phyloP scores from a whole-genome alignment of 2,113 vertebrate species.

The Pomatostomus ruficeps region DNA sequence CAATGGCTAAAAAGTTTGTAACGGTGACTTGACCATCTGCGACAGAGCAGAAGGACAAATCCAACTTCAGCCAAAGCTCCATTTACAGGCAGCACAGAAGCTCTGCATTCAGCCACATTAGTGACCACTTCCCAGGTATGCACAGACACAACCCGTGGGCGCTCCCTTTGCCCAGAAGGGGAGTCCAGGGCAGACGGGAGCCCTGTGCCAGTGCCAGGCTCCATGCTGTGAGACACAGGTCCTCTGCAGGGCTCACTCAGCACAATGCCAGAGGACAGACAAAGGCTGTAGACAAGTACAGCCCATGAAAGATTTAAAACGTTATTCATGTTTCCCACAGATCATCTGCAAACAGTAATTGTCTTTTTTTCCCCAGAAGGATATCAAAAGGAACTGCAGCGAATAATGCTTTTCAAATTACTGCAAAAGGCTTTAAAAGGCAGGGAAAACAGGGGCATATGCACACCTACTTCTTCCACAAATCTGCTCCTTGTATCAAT shows the following conservation, averaged over 20 bases:
- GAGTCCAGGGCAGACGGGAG: background rate
- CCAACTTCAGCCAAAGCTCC: background rate
- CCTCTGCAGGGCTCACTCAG: background rate
- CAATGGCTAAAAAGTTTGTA: background rate
- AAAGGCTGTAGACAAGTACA: background rate
- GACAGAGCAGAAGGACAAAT: background rate
- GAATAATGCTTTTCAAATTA: background rate
- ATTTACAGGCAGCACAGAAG: background rate
- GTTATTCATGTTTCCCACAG: background rate
- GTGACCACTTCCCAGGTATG: background rate
- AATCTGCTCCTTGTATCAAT: background rate
- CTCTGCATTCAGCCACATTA: background rate
- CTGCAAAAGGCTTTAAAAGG: background rate
- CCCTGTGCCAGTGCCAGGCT: background rate
- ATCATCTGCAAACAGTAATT: background rate
- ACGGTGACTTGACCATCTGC: background rate
- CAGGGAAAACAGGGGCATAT: background rate
- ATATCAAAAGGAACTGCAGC: background rate
- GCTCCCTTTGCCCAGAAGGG: background rate
- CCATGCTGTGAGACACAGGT: background rate
- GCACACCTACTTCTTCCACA: background rate
- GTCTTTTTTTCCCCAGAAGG: background rate
- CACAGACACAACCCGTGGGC: background rate
- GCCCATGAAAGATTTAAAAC: background rate
- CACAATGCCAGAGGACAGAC: background rate